A percentile compares a stretch with the other conserved stretches of the same genome.
Evolutionary conservation across 2,113 vertebrate species (phyloP).

Genomic region (Pholis gunnellus): DNA sequence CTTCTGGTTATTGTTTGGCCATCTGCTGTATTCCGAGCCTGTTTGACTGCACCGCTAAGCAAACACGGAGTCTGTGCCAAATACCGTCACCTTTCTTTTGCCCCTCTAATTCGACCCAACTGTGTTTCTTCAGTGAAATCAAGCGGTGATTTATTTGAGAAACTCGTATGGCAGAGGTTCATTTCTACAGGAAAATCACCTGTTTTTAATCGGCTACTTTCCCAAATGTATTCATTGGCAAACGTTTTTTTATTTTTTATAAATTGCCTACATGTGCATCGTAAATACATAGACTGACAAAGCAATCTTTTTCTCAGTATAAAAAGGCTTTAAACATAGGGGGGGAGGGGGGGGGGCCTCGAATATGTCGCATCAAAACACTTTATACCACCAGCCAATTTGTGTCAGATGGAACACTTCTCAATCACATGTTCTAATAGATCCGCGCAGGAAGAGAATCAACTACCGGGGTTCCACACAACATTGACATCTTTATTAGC

Average conservation of each 20-base stretch:
- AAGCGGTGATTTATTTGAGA: neutral
- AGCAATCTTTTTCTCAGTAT: neutral
- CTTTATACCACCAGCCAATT: neutral
- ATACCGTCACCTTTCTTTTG: slow-evolving; percentile 61
- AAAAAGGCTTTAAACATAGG: no score
- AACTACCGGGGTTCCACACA: no score
- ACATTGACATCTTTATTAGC: no score
- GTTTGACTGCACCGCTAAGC: slow-evolving; percentile 59
- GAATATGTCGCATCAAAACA: no score
- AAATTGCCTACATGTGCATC: neutral
- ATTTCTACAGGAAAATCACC: neutral
- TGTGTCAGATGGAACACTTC: neutral
- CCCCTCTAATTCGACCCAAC: slow-evolving; percentile 63
- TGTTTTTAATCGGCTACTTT: neutral
- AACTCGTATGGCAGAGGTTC: neutral
- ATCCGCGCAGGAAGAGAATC: neutral
- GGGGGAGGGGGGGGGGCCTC: no score
- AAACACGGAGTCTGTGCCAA: slow-evolving; percentile 61
- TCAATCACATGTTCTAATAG: neutral
- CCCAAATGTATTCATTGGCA: neutral
- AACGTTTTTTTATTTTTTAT: neutral
- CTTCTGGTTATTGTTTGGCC: slow-evolving; percentile 80
- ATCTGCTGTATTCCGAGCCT: slow-evolving; percentile 69
- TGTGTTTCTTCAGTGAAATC: slow-evolving; percentile 39
- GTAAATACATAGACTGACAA: neutral